A percentile compares a stretch with the other conserved stretches of the same genome.
These are phyloP conservation scores for Ictidomys tridecemlineatus DNA, from an alignment of 2,113 vertebrate genomes.

Conservation along the genomic window DNA sequence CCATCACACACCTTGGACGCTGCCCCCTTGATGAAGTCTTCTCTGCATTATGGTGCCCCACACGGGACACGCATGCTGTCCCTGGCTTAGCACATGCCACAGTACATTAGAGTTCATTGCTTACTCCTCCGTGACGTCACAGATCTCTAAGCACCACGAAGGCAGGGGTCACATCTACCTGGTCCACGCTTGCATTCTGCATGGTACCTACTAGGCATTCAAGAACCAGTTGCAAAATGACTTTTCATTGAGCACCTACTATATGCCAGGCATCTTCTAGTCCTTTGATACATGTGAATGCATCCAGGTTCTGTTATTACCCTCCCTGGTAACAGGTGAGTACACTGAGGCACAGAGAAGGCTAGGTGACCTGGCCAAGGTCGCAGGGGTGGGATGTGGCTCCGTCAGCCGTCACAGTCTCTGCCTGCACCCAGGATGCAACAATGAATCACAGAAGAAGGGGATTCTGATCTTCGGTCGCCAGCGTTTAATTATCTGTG, in stretches of 20 bases:
- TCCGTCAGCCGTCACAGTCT: neutral
- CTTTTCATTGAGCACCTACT: neutral
- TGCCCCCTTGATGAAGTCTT: rapidly evolving
- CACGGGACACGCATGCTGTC: rapidly evolving
- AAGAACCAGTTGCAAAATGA: neutral
- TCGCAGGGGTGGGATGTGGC: neutral
- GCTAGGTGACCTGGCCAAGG: neutral
- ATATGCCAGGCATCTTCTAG: neutral
- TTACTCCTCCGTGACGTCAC: neutral
- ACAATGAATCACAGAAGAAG: neutral
- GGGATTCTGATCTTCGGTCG: neutral
- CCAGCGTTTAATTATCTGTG: slow-evolving; percentile 49
- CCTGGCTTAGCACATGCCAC: neutral
- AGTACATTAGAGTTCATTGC: neutral
- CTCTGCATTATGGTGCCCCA: neutral
- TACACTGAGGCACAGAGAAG: neutral
- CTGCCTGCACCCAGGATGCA: neutral
- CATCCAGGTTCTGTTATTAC: no score
- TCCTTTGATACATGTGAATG: neutral
- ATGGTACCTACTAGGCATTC: neutral
- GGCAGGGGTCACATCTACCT: neutral
- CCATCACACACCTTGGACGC: no score
- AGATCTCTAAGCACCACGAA: neutral
- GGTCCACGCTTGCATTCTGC: neutral
- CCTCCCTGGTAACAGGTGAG: no score